Conservation (phyloP, 2,888 invertebrate genomes). For the Cepaea hortensis region DNA sequence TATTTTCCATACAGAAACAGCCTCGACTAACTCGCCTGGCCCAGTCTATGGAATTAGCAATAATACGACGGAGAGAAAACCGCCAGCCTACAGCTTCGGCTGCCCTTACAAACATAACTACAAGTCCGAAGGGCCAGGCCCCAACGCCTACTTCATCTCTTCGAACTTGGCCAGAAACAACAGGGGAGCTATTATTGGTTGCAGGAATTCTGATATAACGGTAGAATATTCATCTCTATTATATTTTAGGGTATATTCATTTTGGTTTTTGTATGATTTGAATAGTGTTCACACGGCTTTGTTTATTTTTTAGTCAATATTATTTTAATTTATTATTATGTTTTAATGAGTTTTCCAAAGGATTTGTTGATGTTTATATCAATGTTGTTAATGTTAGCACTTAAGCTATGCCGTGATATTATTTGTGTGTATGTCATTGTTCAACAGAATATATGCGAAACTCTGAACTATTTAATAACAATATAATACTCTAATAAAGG, state of each 20-base stretch:
- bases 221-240: not conserved
- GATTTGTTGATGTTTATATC: too few species aligned
- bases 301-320: too few species aligned
- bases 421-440: too few species aligned
- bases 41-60: conserved; percentile 17
- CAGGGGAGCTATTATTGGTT: conserved; percentile 9
- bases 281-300: too few species aligned
- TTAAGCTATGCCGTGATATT: too few species aligned
- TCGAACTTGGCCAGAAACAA: conserved; percentile 57
- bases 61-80: conserved; percentile 53
- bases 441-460: too few species aligned
- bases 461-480: too few species aligned
- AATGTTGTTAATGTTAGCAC: too few species aligned
- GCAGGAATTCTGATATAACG: conserved; percentile 8
- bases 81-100: conserved; percentile 63
- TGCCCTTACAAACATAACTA: conserved; percentile 54
- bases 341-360: too few species aligned
- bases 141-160: conserved; percentile 60
- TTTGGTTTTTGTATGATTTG: too few species aligned
- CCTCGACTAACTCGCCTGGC: conserved; percentile 16
- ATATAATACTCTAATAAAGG: not conserved
- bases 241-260: too few species aligned
- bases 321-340: too few species aligned
- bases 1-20: not conserved
- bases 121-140: conserved; percentile 55